A percentile compares a stretch with the other conserved stretches of the same genome.
Conservation (phyloP, 1,140 invertebrate species). For the Papilio machaon region DNA sequence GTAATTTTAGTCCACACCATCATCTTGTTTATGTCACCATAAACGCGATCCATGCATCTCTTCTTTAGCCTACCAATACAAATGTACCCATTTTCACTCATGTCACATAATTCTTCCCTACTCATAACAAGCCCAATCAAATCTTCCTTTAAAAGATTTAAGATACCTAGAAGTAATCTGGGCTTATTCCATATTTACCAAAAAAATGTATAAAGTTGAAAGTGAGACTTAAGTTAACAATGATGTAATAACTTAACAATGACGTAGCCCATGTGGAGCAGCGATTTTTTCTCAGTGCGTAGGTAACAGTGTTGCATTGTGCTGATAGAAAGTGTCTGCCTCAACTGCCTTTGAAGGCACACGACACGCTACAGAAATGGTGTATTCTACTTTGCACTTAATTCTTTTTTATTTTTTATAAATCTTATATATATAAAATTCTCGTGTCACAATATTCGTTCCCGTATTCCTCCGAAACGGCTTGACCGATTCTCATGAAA, state of each 20-base stretch:
- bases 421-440: too few relatives aligned
- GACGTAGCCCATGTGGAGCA: conserved; percentile 15
- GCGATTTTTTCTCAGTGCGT: conserved; percentile 23
- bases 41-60: too few relatives aligned
- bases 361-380: conserved; percentile 6
- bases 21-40: too few relatives aligned
- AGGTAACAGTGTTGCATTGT: conserved; percentile 29
- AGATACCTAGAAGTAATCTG: neutral
- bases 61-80: too few relatives aligned
- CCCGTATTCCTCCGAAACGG: too few relatives aligned
- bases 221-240: conserved; percentile 9
- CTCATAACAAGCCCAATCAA: too few relatives aligned
- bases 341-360: conserved; percentile 25
- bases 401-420: neutral
- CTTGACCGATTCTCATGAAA: too few relatives aligned
- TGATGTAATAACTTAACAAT: conserved; percentile 6
- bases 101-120: too few relatives aligned
- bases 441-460: too few relatives aligned
- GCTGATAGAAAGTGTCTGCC: conserved; percentile 29
- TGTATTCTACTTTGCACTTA: conserved; percentile 9
- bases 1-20: too few relatives aligned
- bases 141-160: neutral
- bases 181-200: neutral
- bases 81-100: too few relatives aligned
- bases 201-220: neutral